phyloP scores from a whole-genome alignment of 1,140 invertebrate species.

The Lepidostoma basale region DNA sequence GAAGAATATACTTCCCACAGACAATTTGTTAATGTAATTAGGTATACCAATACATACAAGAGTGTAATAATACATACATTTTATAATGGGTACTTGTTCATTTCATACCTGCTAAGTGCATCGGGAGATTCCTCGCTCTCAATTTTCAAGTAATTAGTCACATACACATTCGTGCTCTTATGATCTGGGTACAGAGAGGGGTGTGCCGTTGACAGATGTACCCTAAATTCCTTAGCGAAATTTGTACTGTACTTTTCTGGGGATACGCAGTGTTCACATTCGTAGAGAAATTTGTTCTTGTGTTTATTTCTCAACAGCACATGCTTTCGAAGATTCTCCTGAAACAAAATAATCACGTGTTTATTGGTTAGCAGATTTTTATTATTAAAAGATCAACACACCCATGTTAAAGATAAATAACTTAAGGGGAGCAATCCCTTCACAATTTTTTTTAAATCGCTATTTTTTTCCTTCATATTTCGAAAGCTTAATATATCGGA shows the following conservation, averaged over 20 bases:
- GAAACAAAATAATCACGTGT: constrained; percentile 42
- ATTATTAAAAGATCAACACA: no score
- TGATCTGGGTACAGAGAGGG: constrained; percentile 50
- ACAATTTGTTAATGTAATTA: no score
- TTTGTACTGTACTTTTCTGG: constrained; percentile 64
- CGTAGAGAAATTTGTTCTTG: constrained; percentile 76
- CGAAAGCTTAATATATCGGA: no score
- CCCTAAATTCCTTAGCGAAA: constrained; percentile 69
- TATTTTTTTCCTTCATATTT: no score
- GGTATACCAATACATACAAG: no score
- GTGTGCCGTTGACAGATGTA: constrained; percentile 69
- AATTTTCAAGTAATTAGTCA: constrained; percentile 37
- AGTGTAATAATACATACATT: no score
- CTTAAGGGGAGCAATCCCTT: no score
- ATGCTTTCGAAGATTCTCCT: constrained; percentile 89
- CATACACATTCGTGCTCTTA: constrained; percentile 52
- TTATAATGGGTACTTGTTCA: no score
- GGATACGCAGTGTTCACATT: constrained; percentile 67
- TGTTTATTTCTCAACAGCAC: constrained; percentile 80
- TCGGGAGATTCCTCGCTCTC: background rate
- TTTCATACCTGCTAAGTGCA: constrained; percentile 6
- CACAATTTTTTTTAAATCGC: no score
- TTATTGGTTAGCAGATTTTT: no score
- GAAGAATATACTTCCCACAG: no score
- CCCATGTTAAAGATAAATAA: no score